Evolutionary conservation across 2,797 vertebrate genomes (phyloP).

Genomic region (Gouania willdenowi): DNA sequence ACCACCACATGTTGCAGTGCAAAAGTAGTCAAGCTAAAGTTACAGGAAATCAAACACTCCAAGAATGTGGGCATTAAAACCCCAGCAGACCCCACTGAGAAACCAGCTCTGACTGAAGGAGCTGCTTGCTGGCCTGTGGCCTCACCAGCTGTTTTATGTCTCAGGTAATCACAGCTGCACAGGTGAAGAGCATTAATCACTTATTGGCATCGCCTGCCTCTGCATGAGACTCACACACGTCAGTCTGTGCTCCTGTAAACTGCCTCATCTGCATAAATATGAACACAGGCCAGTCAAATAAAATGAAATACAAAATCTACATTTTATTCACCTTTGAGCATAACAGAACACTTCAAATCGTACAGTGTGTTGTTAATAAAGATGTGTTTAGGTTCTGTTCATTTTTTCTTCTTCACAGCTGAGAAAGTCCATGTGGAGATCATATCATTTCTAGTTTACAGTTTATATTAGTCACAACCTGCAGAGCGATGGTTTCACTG

Average conservation of each 20-base stretch:
- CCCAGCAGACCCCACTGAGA: conserved; percentile 4
- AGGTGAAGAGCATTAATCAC: conserved; percentile 33
- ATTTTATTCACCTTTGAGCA: no score
- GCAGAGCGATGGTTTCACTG: no score
- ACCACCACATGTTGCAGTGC: conserved; percentile 37
- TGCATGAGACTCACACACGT: neutral
- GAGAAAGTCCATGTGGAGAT: no score
- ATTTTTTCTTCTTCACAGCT: no score
- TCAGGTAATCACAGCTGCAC: conserved; percentile 9
- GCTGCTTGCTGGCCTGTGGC: neutral
- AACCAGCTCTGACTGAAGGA: conserved; percentile 16
- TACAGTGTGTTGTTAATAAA: no score
- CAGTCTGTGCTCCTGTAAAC: no score
- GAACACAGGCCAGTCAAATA: no score
- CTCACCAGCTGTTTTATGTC: conserved; percentile 32
- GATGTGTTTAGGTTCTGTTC: no score
- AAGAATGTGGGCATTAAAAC: conserved; percentile 7
- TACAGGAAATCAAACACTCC: conserved; percentile 1
- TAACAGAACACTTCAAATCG: no score
- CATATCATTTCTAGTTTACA: no score
- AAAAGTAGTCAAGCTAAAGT: conserved; percentile 1
- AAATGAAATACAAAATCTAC: no score
- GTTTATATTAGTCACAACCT: no score
- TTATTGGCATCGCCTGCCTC: neutral
- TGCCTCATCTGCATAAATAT: neutral